A percentile compares a stretch with the other conserved stretches of the same genome.
phyloP scores from a whole-genome alignment of 2,888 invertebrate species.

The Balanococcus diminutus region DNA sequence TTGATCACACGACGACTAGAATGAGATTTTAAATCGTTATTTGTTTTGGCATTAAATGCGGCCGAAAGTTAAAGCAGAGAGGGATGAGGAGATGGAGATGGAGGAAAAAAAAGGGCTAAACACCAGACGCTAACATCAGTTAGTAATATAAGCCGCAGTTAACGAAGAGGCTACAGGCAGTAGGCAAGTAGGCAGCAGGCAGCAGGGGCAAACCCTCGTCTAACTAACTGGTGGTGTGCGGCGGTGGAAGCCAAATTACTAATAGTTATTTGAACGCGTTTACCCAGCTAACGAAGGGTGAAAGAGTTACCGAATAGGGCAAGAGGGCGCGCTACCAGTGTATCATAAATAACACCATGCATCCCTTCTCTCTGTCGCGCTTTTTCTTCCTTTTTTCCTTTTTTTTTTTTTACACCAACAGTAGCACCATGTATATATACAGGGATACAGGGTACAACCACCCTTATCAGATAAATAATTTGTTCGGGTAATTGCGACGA shows the following conservation, averaged over 20 bases:
- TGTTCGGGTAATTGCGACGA: constrained; percentile 53
- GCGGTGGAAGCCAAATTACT: constrained; percentile 29
- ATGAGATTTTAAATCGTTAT: constrained; percentile 53
- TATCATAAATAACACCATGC: constrained; percentile 39
- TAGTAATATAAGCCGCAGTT: constrained; percentile 36
- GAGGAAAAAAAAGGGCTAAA: constrained; percentile 4
- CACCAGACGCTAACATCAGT: constrained; percentile 42
- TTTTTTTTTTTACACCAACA: neutral
- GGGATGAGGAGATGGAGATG: neutral
- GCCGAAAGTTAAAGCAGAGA: neutral
- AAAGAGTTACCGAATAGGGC: neutral
- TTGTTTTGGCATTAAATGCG: constrained; percentile 30
- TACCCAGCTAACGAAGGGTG: constrained; percentile 44
- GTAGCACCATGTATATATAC: neutral
- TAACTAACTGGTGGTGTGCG: constrained; percentile 17
- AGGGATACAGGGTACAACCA: neutral
- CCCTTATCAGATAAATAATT: constrained; percentile 49
- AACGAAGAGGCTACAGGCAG: constrained; percentile 14
- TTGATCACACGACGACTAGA: constrained; percentile 45
- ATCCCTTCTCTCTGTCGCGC: too few relatives aligned
- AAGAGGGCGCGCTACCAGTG: constrained; percentile 16
- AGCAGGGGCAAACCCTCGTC: neutral
- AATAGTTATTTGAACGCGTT: constrained; percentile 52
- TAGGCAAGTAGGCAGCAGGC: neutral
- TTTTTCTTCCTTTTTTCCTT: too few relatives aligned